Evolutionary conservation across 2,113 vertebrate genomes (phyloP).

Genomic region (Anoplopoma fimbria): DNA sequence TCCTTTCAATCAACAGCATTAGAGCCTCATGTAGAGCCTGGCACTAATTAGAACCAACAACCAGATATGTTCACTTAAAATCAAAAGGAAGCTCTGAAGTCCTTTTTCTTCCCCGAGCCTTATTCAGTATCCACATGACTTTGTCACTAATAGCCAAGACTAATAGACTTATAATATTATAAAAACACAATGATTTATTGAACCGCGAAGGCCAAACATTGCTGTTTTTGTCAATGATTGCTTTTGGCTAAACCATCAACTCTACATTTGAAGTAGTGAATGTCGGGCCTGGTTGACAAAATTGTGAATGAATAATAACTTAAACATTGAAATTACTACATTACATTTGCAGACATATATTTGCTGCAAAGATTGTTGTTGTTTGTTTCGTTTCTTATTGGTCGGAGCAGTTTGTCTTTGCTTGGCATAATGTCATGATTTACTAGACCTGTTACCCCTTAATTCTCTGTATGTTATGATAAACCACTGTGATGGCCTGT

Average conservation of each 20-base stretch:
- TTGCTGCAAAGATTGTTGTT: not conserved
- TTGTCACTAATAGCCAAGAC: not conserved
- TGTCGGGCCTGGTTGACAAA: not conserved
- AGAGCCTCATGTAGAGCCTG: not conserved
- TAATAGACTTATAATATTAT: not conserved
- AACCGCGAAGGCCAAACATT: not conserved
- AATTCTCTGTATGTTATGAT: slow-evolving; percentile 1
- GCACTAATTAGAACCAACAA: not conserved
- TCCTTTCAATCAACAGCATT: not conserved
- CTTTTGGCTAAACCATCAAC: not conserved
- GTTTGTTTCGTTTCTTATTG: not conserved
- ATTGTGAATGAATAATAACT: not conserved
- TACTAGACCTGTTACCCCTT: not conserved
- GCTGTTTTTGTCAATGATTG: not conserved
- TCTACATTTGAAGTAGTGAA: not conserved
- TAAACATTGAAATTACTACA: not conserved
- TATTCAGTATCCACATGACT: not conserved
- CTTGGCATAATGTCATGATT: slow-evolving; percentile 14
- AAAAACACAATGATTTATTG: not conserved
- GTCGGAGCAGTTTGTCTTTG: slow-evolving; percentile 19
- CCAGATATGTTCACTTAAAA: not conserved
- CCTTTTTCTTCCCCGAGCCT: not conserved
- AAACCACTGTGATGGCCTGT: not conserved
- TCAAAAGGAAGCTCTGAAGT: slow-evolving; percentile 6
- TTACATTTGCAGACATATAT: not conserved